Base-by-base conservation (phyloP, 2,113 vertebrate species). In the Vulpes lagopus region DNA sequence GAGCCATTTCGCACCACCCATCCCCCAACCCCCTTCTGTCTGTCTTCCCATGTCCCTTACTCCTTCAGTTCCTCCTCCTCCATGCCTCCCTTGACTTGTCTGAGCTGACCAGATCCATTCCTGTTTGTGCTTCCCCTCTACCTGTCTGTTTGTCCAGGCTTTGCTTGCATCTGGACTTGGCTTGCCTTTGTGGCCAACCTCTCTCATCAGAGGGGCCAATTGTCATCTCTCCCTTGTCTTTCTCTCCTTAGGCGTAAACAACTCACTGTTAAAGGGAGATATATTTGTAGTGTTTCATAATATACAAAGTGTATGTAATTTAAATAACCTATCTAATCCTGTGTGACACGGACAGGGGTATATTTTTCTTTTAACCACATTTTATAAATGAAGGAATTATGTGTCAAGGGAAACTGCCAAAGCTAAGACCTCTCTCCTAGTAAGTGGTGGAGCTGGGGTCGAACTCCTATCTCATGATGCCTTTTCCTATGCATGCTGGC, bases 101-200 rank as follows among this genome's bases (percentile, higher is more conserved):
- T 65, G 43, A 76, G 32, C 10, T 76, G 55, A 74, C 20, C 11
- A n/a, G 23, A 5, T 51, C 6, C 55, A 57, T 51, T 38, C 12
- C n/a, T 64, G 7, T 49, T 11, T 60, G 32, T n/a, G 55, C 5
- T 6, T 74, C n/a, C 5, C 19, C 69, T 38, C 12, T n/a, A 8
- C 14, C 62, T 5, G 5, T 3, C 20, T 30, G 9, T 11, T 74
- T 9, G 17, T 3, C 23, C 0, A 2, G 38, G 10, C 15, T 74
- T 76, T 87, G 55, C 57, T 32, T 35, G 20, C 35, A 11, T 14
- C 49, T 38, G 9, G 4, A 5, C 23, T 65, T 59, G 35, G 60
- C 65, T 25, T 69, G 32, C 9, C 20, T 53, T 8, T 8, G 38
- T 23, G n/a, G 4, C 16, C 59, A 23, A 23, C 8, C 17, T 67